phyloP scores from a whole-genome alignment of 2,113 vertebrate genomes.

The Gasterosteus aculeatus region DNA sequence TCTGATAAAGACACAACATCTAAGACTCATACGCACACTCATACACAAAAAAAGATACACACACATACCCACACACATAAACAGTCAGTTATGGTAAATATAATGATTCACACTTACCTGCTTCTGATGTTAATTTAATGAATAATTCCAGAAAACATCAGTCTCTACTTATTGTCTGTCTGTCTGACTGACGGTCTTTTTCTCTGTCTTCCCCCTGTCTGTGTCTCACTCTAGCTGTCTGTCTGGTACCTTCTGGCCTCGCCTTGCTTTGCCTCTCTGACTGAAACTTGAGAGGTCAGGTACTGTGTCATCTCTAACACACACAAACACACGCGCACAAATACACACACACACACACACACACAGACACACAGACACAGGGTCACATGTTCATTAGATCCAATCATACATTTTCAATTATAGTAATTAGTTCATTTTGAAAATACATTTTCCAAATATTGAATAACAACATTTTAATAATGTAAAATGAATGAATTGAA shows the following conservation, averaged over 20 bases:
- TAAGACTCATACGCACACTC: conserved; percentile 2
- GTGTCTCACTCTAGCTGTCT: conserved; percentile 13
- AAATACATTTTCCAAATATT: background rate
- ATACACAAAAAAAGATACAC: conserved; percentile 11
- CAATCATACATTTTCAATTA: background rate
- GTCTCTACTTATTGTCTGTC: background rate
- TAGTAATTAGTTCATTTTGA: background rate
- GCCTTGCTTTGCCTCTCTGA: conserved; percentile 24
- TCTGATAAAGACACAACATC: background rate
- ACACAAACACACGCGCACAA: conserved; percentile 12
- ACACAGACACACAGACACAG: background rate
- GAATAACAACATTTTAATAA: no score
- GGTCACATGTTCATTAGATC: conserved; percentile 22
- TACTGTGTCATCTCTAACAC: conserved; percentile 49
- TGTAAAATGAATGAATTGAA: background rate
- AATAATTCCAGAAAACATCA: conserved; percentile 26
- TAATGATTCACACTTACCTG: conserved; percentile 40
- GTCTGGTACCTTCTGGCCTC: conserved; percentile 30
- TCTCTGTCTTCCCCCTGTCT: conserved; percentile 2
- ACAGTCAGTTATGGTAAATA: background rate
- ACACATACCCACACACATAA: conserved; percentile 6
- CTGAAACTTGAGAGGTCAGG: conserved; percentile 68
- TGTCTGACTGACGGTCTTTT: background rate
- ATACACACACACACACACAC: conserved; percentile 5
- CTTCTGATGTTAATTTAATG: conserved; percentile 18